Base-by-base conservation (phyloP, 2,888 invertebrate species). In the Tanypteryx hageni region DNA sequence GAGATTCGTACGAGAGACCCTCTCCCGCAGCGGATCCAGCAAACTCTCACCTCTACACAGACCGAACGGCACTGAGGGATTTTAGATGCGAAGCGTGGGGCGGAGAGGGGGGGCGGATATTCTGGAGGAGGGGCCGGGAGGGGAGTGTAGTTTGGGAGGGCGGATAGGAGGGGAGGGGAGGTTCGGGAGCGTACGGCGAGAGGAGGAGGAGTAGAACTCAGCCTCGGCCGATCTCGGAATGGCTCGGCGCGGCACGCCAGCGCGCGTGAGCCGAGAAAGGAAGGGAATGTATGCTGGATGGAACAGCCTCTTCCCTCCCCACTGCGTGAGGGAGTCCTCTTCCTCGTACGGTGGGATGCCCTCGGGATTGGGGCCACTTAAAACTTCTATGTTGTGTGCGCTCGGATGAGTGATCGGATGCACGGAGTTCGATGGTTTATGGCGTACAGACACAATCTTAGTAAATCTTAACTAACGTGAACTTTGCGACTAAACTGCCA, bases 1-100 rank as follows among this genome's bases (percentile, higher is more conserved):
- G 11, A 44, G 44, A 64, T 58, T 57, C 59, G 86, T 16, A 59
- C 86, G 86, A 27, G 16, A 58, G 86, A 61, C 59, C 11, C 3
- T 27, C 10, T 13, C 27, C 14, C n/a, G 83, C 83, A n/a, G 18
- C 14, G 13, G 83, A 16, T 57, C 18, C 18, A n/a, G 1, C 4
- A 56, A 57, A 85, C 44, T 31, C 27, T 89, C n/a, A 22, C 89
- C 89, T 64, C 44, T 27, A 14, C 31, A 64, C 64, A 68, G 89
- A 64, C 89, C 89, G 89, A 44, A 64, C 89, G 89, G 89, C 89
- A 89, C 89, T 89, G 89, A 68, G 89, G 18, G 89, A 89, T 44
- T 64, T 31, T n/a, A 64, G 44, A 64, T 68, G 89, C 18, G 14
- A 61, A 61, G 11, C 44, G 44, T 22, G 59, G 86, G 61, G 58